phyloP scores from a whole-genome alignment of 2,888 invertebrate genomes.

The Pharmacophagus antenor region DNA sequence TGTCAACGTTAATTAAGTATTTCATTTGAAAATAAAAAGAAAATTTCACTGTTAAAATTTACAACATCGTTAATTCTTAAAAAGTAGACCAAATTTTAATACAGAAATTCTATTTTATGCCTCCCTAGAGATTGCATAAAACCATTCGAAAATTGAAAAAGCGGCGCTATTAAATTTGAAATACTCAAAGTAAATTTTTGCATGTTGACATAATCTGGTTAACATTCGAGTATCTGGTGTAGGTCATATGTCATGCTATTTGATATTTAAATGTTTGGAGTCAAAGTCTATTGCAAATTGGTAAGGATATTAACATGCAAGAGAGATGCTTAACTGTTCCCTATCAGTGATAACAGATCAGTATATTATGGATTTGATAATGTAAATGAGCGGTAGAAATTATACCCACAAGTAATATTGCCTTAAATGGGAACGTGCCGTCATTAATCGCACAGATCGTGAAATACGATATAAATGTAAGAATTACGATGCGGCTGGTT shows the following conservation, averaged over 20 bases:
- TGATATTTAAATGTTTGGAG: background rate
- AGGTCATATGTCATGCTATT: background rate
- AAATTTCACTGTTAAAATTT: too few species aligned
- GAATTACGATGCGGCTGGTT: constrained; percentile 23
- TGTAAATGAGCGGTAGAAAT: background rate
- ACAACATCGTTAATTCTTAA: background rate
- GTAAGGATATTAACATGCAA: background rate
- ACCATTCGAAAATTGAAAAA: constrained; percentile 5
- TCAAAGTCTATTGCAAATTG: background rate
- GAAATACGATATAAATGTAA: constrained; percentile 22
- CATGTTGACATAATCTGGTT: background rate
- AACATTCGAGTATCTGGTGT: background rate
- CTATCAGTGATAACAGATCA: too few species aligned
- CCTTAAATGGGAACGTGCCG: constrained; percentile 12
- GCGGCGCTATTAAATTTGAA: constrained; percentile 4
- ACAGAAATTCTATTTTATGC: background rate
- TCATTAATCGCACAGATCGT: constrained; percentile 20
- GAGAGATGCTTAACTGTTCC: background rate
- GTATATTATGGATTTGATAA: background rate
- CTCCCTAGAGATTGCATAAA: constrained; percentile 4
- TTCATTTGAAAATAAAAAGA: too few species aligned
- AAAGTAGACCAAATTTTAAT: background rate
- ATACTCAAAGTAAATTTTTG: background rate
- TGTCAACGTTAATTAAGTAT: too few species aligned
- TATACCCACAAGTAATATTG: background rate